These are phyloP conservation scores for Calidris pygmaea DNA, from an alignment of 2,113 vertebrate genomes.

Conservation along the genomic window DNA sequence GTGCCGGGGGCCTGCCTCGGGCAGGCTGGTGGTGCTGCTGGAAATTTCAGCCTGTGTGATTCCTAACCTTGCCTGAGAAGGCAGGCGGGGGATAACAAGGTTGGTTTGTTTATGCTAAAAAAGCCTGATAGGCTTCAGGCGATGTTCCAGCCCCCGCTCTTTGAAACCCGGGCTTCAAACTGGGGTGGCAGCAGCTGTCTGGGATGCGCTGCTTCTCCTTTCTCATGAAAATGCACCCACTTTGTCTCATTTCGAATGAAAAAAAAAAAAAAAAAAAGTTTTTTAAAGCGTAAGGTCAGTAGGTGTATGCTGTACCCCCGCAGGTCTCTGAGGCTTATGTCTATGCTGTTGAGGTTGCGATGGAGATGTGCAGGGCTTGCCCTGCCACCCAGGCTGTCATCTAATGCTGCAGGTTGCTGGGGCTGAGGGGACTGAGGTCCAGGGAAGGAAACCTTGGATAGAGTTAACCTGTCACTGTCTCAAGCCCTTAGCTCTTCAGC, in stretches of 20 bases:
- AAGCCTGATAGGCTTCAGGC: background rate
- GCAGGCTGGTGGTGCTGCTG: background rate
- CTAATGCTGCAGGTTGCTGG: background rate
- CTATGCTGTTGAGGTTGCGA: background rate
- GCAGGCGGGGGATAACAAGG: background rate
- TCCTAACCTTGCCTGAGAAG: background rate
- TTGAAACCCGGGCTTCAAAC: background rate
- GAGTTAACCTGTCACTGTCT: background rate
- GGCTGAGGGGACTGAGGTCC: background rate
- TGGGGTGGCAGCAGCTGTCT: background rate
- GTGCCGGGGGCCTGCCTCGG: background rate
- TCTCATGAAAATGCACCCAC: background rate
- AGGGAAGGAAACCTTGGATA: background rate
- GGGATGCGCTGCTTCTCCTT: background rate
- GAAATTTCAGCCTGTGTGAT: background rate
- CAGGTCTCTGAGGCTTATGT: background rate
- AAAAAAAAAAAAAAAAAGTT: rapidly evolving
- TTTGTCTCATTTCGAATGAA: background rate
- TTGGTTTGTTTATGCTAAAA: background rate
- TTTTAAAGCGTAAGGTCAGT: background rate
- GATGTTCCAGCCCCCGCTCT: background rate
- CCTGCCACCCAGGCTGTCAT: background rate
- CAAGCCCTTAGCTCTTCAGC: background rate
- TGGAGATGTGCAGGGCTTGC: background rate
- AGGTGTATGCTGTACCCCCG: rapidly evolving